Percentiles rank a stretch among this genome's conserved stretches.
These are phyloP conservation scores for Athetis lepigone DNA, from an alignment of 2,888 invertebrate species.

Conservation along the genomic window DNA sequence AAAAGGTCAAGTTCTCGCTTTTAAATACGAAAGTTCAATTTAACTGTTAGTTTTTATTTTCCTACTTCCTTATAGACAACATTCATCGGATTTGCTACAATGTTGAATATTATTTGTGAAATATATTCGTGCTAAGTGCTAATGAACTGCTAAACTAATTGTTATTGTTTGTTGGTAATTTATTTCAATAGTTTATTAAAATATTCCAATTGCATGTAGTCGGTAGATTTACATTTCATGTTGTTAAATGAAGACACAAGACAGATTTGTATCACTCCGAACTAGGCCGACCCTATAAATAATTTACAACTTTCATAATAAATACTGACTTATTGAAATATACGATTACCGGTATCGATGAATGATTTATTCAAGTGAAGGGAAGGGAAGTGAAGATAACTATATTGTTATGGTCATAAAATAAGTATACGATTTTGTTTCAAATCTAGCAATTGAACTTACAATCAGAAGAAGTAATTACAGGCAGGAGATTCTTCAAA, in stretches of 20 bases:
- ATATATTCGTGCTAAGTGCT: slow-evolving; percentile 3
- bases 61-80: slow-evolving; percentile 44
- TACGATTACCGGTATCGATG: slow-evolving; percentile 15
- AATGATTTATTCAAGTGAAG: slow-evolving; percentile 31
- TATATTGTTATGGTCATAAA: no score
- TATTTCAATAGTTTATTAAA: not conserved
- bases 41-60: slow-evolving; percentile 21
- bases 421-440: no score
- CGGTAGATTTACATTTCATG: no score
- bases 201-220: no score
- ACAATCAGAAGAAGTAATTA: no score
- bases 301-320: slow-evolving; percentile 26
- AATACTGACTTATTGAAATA: slow-evolving; percentile 29
- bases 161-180: slow-evolving; percentile 12
- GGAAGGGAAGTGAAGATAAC: no score
- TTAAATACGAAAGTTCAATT: slow-evolving; percentile 48
- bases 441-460: no score
- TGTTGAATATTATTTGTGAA: slow-evolving; percentile 18
- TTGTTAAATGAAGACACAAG: not conserved
- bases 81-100: slow-evolving; percentile 17
- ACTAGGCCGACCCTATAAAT: not conserved
- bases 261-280: slow-evolving; percentile 7
- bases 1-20: slow-evolving; percentile 59
- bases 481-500: no score
- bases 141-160: not conserved